These are phyloP conservation scores for Monomorium pharaonis DNA, from an alignment of 1,140 invertebrate genomes.

Conservation along the genomic window DNA sequence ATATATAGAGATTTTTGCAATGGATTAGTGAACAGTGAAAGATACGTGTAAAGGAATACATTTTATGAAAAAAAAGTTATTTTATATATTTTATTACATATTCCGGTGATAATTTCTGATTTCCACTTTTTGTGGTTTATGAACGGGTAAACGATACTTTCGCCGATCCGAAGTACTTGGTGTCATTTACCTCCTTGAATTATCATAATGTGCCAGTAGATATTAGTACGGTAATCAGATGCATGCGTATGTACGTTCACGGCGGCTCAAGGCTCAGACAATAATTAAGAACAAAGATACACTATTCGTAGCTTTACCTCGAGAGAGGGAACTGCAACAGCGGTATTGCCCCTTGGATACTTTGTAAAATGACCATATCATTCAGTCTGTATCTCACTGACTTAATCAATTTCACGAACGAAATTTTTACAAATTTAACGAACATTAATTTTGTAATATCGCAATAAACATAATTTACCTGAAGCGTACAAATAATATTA, in stretches of 20 bases:
- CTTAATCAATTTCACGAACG: constrained; percentile 43
- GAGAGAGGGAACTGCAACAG: neutral
- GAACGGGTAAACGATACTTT: constrained; percentile 27
- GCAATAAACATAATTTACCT: constrained; percentile 20
- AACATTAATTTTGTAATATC: constrained; percentile 29
- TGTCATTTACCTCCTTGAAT: constrained; percentile 12
- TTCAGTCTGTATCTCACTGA: neutral
- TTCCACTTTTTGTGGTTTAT: neutral
- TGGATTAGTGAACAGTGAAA: neutral
- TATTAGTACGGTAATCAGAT: constrained; percentile 24
- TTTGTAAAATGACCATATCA: constrained; percentile 16
- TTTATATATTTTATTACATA: neutral
- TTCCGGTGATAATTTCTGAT: neutral
- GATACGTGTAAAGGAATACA: neutral
- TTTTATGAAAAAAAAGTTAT: neutral
- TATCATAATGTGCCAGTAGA: constrained; percentile 22
- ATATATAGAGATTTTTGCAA: neutral
- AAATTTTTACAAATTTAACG: neutral
- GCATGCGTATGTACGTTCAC: constrained; percentile 15
- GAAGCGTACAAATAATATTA: neutral
- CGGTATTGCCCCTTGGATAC: neutral
- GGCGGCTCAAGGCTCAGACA: constrained; percentile 34
- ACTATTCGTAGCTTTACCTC: constrained; percentile 1
- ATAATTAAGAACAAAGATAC: constrained; percentile 43
- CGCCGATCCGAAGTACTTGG: neutral